Evolutionary conservation across 64 coral and sea anemone species (phyloP).

Genomic region (Actinia equina): DNA sequence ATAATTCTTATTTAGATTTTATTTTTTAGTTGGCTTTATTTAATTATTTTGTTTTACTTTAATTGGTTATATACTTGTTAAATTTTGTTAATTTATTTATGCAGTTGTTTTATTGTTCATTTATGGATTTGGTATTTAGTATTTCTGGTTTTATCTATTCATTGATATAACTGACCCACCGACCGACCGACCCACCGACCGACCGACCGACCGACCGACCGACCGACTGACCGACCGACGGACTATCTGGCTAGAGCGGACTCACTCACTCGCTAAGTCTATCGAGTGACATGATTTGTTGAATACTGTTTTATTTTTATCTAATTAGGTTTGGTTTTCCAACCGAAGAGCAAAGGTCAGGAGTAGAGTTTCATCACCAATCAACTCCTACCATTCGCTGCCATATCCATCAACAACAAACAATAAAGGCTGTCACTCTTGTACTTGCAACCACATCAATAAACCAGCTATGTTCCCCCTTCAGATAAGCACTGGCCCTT

Average conservation of each 20-base stretch:
- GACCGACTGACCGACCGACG: too few relatives aligned
- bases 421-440: not conserved
- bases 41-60: not conserved
- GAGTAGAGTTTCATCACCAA: slow-evolving; percentile 2
- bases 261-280: not conserved
- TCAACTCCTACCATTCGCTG: not conserved
- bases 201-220: too few relatives aligned
- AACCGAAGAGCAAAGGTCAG: slow-evolving; percentile 51
- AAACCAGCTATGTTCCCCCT: not conserved
- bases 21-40: too few relatives aligned
- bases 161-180: too few relatives aligned
- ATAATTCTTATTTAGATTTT: too few relatives aligned
- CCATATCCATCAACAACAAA: not conserved
- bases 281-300: not conserved
- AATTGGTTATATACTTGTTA: not conserved
- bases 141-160: not conserved
- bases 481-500: slow-evolving; percentile 1
- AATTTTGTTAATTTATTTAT: too few relatives aligned
- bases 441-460: not conserved
- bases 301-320: not conserved
- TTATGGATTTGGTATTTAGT: not conserved
- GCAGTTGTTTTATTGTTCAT: not conserved
- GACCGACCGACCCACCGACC: too few relatives aligned
- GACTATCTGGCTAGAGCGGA: too few relatives aligned
- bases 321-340: slow-evolving; percentile 45